These are phyloP conservation scores for Amblyraja radiata DNA, from an alignment of 2,797 vertebrate species.

Conservation along the genomic window DNA sequence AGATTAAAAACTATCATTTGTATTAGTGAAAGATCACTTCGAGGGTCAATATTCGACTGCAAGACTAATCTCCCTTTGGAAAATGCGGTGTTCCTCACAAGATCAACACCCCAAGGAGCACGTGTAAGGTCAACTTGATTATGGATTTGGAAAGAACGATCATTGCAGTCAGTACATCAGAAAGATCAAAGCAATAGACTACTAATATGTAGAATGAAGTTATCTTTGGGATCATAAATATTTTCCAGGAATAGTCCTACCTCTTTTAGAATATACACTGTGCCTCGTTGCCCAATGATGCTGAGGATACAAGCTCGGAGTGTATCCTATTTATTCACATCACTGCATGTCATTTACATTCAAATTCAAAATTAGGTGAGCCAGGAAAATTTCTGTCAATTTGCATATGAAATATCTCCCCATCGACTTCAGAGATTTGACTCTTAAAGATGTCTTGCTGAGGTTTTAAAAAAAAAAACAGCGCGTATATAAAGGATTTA, in stretches of 20 bases:
- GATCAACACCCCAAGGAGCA: neutral
- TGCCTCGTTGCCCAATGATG: neutral
- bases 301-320: too few species aligned
- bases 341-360: neutral
- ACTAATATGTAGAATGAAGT: slow-evolving; percentile 6
- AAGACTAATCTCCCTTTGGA: neutral
- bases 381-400: neutral
- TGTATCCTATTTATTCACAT: neutral
- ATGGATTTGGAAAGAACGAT: slow-evolving; percentile 16
- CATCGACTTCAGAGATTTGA: neutral
- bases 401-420: neutral
- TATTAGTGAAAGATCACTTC: slow-evolving; percentile 21
- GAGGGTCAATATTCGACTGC: neutral
- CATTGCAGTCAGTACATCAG: neutral
- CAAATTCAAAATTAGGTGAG: neutral
- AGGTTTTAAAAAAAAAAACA: neutral
- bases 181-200: neutral
- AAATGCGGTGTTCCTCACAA: neutral
- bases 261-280: neutral
- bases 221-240: neutral
- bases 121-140: neutral
- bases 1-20: slow-evolving; percentile 33
- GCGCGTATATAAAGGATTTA: neutral
- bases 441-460: neutral
- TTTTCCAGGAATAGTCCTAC: neutral